Evolutionary conservation across 2,797 vertebrate species (phyloP), one percentile per base, ranked within the genome.

Genomic region (Cossypha caffra): DNA sequence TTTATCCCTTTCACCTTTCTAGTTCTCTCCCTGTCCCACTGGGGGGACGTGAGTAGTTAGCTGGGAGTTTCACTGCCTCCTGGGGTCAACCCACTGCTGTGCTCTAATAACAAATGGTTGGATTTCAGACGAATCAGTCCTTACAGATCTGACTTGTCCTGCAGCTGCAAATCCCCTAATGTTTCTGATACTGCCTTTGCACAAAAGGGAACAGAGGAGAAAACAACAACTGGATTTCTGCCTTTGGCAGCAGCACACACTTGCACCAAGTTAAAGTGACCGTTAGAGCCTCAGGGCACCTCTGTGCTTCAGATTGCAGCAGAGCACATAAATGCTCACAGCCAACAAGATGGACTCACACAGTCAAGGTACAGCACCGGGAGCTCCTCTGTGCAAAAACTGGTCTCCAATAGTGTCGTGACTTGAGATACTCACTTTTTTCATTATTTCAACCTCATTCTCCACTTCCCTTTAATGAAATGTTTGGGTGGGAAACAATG

Each of bases 241-340:
- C 55, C 64, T 84, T 54, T 5, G 42, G 28, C 69, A 73, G 59
- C 50, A 76, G 64, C 42, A 63, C 16, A 47, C 29, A 43, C 59
- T 47, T 64, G 10, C 20, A 68, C 21, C 16, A 47, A 48, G 37
- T 50, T 45, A 15, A 67, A 45, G 25, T 25, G 38, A 71, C 54
- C 0, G 0, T 37, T 79, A 29, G 33, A 81, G n/a, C 18, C 31
- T 24, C 3, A 1, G 68, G 20, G 40, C 47, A 47, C 0, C 0
- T 19, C 61, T 20, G 14, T 52, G 52, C 33, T 69, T 80, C 47
- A 54, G 12, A 37, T 0, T 20, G 38, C n/a, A 50, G 64, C 19
- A 29, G 7, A 74, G 13, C 40, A 15, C 3, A 5, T 1, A 43
- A 38, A 57, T 31, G 40, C 16, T 85, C 42, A 45, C 5, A 55